Evolutionary conservation across 2,113 vertebrate genomes (phyloP), one percentile per base, ranked within the genome.

Genomic region (Scolopax mira): DNA sequence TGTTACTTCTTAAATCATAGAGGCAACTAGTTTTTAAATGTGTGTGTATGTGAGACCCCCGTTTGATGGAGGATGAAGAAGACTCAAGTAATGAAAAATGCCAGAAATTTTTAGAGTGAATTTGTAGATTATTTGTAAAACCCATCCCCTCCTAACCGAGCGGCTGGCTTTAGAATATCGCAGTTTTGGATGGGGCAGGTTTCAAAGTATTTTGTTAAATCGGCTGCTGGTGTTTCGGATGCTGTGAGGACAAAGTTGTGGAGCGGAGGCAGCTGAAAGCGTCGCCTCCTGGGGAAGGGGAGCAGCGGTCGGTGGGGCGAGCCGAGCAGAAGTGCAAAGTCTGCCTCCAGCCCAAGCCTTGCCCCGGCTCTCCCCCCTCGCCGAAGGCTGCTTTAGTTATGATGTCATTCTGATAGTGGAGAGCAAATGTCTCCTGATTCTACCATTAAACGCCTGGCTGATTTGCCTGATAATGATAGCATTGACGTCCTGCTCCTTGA

Each of bases 381-480:
- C 98, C 96, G 89, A 96, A 96, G 98, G 98, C 98, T 98, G 98
- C 98, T 98, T 98, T 97, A 98, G 98, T 98, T 98, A 98, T 99
- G 98, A 98, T 98, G 98, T 99, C 98, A 98, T 98, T 97, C 98
- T 97, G 98, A 99, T 98, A 98, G 98, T 96, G 79, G 98, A 98
- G 98, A 98, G 98, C 98, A 98, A 98, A 98, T 98, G 98, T 98
- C 98, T 98, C 98, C 98, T 98, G 98, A 98, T 99, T 98, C 98
- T 98, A 97, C 98, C 98, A 98, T 99, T 98, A 98, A 98, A 98
- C 97, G 98, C 98, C 98, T 98, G 98, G 97, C 98, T 98, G 98
- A 98, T 98, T 98, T 98, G 98, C 98, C 97, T 98, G 98, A 98
- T 98, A 98, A 98, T 98, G 98, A 98, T 98, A 98, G 98, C 98